Evolutionary conservation across 64 coral and sea anemone genomes (phyloP), one percentile per base, ranked within the genome.

Genomic region (Hydrozoanthus tunicans): DNA sequence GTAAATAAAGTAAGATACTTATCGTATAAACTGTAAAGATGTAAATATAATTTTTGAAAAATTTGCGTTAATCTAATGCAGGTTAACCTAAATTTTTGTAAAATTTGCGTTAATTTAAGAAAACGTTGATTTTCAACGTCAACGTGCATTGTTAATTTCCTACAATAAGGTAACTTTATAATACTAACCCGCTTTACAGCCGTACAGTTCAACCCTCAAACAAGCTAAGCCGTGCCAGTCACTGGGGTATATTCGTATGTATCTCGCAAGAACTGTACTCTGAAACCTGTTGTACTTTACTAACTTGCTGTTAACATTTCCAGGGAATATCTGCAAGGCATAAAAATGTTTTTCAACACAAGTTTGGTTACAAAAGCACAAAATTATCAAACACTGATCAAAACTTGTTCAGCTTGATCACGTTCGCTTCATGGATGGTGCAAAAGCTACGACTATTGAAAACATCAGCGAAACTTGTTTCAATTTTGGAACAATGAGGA

Each of bases 281-380:
- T 26, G 27, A 7, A 88, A 59, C 43, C 84, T 88, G 68, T 88
- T 88, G 25, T 88, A 88, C 51, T 59, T 88, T 53, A 55, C 66
- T 56, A 74, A 17, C 54, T 88, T 88, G 54, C 56, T 73, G 69
- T 88, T 75, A 14, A 88, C 68, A 88, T 88, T 88, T 58, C 84
- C 84, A 23, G 56, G 25, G 15, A 88, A 88, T 43, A 88, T 88
- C 84, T 88, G 69, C 9, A 75, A 88, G 5, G 63, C 13, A 9
- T 5, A 15, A 55, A 68, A 84, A 66, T 6, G 7, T 6, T 23
- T 51, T 3, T 27, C 9, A 43, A 11, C 3, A n/a, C 14, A n/a
- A 17, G 6, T 14, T 69, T 14, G 66, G 5, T 43, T 76, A 11
- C 9, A 76, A 51, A 4, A 53, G 72, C 8, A 52, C 7, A 9